Conservation (phyloP, 2,888 invertebrate genomes). For the Acleris literana region DNA sequence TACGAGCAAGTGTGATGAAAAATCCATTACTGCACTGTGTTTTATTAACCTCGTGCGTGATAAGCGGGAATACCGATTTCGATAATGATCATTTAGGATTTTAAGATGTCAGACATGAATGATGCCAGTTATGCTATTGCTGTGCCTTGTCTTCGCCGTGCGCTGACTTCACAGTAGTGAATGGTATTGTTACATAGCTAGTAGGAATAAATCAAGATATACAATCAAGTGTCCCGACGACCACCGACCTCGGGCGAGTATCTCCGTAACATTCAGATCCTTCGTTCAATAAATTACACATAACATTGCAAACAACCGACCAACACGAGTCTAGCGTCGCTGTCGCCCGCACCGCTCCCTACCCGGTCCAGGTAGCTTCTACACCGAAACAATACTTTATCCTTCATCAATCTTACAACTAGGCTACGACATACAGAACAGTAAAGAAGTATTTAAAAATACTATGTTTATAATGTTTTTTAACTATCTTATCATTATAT, state of each 20-base stretch:
- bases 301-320: not conserved
- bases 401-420: not conserved
- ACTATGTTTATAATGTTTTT: constrained; percentile 18
- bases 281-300: constrained; percentile 4
- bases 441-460: constrained; percentile 18
- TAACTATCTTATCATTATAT: constrained; percentile 26
- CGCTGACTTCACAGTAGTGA: constrained; percentile 1
- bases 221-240: constrained; percentile 8
- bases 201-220: constrained; percentile 32
- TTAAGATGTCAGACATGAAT: no score
- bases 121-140: no score
- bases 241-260: not conserved
- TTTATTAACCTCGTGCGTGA: no score
- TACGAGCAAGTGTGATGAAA: no score
- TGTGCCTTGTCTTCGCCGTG: no score
- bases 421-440: constrained; percentile 14
- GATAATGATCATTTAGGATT: no score
- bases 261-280: constrained; percentile 11
- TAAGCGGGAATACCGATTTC: no score
- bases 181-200: constrained; percentile 11
- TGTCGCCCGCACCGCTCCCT: not conserved
- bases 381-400: not conserved
- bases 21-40: no score
- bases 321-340: not conserved
- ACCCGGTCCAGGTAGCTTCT: not conserved